These are phyloP conservation scores for Gymnothorax javanicus DNA, from an alignment of 2,797 vertebrate genomes.

Conservation along the genomic window DNA sequence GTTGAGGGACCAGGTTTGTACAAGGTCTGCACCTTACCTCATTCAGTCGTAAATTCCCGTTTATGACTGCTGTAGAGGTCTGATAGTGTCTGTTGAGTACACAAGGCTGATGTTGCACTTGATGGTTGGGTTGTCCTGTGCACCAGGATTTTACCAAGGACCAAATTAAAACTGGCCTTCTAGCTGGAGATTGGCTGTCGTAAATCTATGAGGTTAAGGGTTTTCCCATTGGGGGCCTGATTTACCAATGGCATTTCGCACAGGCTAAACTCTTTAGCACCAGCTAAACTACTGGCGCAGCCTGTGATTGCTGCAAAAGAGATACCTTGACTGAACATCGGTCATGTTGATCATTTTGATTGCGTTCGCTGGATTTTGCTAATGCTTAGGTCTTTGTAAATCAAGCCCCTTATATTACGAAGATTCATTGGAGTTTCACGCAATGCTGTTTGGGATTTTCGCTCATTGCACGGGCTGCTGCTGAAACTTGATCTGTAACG, in stretches of 20 bases:
- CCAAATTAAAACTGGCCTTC: constrained; percentile 7
- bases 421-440: not conserved
- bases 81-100: constrained; percentile 2
- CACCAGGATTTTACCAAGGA: not conserved
- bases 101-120: constrained; percentile 14
- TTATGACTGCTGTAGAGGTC: constrained; percentile 1
- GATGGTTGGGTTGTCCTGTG: constrained; percentile 14
- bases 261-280: too few relatives aligned
- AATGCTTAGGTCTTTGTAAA: too few relatives aligned
- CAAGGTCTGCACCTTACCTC: not conserved
- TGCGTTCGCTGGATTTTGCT: too few relatives aligned
- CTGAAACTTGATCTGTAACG: constrained; percentile 5
- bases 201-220: constrained; percentile 1
- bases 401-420: not conserved
- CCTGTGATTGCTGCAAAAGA: too few relatives aligned
- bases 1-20: not conserved
- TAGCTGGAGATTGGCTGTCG: not conserved
- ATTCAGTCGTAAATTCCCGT: not conserved
- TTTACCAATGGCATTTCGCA: too few relatives aligned
- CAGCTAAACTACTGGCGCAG: too few relatives aligned
- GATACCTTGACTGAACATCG: too few relatives aligned
- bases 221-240: not conserved
- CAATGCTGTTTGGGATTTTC: constrained; percentile 14
- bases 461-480: constrained; percentile 10
- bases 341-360: too few relatives aligned